A percentile compares a stretch with the other conserved stretches of the same genome.
Evolutionary conservation across 2,797 vertebrate genomes (phyloP).

Genomic region (Tokudaia tokunoshimensis): DNA sequence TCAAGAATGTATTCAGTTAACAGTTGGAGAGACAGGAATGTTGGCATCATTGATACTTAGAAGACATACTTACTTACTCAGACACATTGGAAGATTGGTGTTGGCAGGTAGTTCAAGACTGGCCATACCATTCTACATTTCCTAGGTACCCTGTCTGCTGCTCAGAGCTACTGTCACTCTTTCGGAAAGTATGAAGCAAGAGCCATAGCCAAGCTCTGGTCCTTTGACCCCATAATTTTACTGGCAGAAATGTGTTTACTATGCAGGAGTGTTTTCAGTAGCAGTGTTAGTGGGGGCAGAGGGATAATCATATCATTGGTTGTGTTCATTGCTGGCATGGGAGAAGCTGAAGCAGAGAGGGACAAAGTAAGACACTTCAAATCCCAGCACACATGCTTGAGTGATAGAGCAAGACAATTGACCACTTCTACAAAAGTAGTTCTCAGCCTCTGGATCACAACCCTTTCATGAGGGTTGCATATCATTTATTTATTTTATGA

Average conservation of each 20-base stretch:
- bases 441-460: background rate
- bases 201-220: background rate
- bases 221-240: slow-evolving; percentile 45
- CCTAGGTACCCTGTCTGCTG: background rate
- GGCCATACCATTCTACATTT: background rate
- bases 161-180: background rate
- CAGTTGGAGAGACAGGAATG: background rate
- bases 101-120: background rate
- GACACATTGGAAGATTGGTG: background rate
- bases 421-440: background rate
- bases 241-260: slow-evolving; percentile 37
- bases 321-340: background rate
- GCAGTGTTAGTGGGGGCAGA: background rate
- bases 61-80: background rate
- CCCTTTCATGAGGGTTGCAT: background rate
- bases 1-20: background rate
- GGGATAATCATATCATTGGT: background rate
- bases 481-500: background rate
- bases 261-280: background rate
- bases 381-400: background rate
- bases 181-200: background rate
- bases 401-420: background rate
- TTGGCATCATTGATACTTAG: background rate
- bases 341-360: background rate
- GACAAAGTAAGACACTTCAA: background rate